A percentile compares a stretch with the other conserved stretches of the same genome.
These are phyloP conservation scores for Catocala sponsa DNA, from an alignment of 2,888 invertebrate genomes.

Conservation along the genomic window DNA sequence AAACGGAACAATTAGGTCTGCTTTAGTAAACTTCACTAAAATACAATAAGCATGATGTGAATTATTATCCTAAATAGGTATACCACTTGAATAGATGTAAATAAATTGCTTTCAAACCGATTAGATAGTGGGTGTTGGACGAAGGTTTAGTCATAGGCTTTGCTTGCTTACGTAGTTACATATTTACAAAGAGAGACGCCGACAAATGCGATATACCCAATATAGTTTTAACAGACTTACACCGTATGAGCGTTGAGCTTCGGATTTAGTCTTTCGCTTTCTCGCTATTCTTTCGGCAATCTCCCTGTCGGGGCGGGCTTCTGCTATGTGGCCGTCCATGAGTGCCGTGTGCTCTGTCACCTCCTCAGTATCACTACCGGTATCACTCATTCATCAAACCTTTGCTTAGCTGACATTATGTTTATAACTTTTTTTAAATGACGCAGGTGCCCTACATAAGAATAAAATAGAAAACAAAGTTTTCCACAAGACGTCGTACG, in stretches of 20 bases:
- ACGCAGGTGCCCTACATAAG: constrained; percentile 16
- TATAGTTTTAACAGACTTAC: constrained; percentile 65
- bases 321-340: constrained; percentile 95
- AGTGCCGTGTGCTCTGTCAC: constrained; percentile 93
- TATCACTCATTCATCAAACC: constrained; percentile 78
- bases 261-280: constrained; percentile 86
- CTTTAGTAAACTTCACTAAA: too few relatives aligned
- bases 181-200: neutral
- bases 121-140: constrained; percentile 38
- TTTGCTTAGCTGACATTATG: constrained; percentile 61
- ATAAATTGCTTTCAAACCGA: constrained; percentile 18
- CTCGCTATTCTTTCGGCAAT: constrained; percentile 85
- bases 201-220: neutral
- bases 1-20: too few relatives aligned
- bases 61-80: neutral
- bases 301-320: constrained; percentile 88
- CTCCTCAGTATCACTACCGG: constrained; percentile 86
- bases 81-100: neutral
- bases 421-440: constrained; percentile 27
- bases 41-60: too few relatives aligned
- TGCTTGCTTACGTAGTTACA: neutral
- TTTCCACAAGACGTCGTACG: constrained; percentile 10
- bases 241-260: constrained; percentile 85
- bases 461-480: constrained; percentile 26
- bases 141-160: constrained; percentile 21